Percentiles rank a stretch among this genome's conserved stretches.
Conservation (phyloP, 2,113 vertebrate genomes). For the Bolborhynchus lineola region DNA sequence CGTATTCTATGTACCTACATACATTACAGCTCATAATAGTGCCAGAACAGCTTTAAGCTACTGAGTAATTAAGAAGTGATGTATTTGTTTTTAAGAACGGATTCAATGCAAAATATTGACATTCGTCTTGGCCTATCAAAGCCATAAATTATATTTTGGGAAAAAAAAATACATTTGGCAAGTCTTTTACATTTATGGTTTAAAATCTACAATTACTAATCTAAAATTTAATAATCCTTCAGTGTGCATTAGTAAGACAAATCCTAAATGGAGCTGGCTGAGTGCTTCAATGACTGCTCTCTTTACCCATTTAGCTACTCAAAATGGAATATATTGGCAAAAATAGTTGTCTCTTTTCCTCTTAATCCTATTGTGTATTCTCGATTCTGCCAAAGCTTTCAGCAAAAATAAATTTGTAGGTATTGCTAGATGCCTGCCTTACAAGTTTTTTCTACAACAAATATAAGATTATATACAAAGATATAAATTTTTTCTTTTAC, state of each 20-base stretch:
- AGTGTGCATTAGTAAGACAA: not conserved
- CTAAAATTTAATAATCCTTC: not conserved
- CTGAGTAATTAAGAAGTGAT: conserved; percentile 3
- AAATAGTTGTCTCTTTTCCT: not conserved
- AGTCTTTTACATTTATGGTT: not conserved
- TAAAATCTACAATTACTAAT: not conserved
- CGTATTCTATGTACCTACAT: not conserved
- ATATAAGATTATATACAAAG: not conserved
- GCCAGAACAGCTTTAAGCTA: not conserved
- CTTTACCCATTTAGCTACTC: not conserved
- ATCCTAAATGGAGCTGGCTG: not conserved
- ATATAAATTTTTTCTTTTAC: not conserved
- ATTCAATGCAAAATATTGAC: not conserved
- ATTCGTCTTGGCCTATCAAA: not conserved
- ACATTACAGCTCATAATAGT: not conserved
- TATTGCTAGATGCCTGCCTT: not conserved
- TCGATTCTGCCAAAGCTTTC: not conserved
- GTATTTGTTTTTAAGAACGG: not conserved
- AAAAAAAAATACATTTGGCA: not conserved
- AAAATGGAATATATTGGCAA: not conserved
- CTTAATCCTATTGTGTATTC: not conserved
- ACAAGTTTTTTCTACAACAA: not conserved
- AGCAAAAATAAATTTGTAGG: not conserved
- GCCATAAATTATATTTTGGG: not conserved
- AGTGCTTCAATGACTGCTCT: not conserved